Conservation (phyloP, 2,888 invertebrate genomes). For the Sussaba pulchella region DNA sequence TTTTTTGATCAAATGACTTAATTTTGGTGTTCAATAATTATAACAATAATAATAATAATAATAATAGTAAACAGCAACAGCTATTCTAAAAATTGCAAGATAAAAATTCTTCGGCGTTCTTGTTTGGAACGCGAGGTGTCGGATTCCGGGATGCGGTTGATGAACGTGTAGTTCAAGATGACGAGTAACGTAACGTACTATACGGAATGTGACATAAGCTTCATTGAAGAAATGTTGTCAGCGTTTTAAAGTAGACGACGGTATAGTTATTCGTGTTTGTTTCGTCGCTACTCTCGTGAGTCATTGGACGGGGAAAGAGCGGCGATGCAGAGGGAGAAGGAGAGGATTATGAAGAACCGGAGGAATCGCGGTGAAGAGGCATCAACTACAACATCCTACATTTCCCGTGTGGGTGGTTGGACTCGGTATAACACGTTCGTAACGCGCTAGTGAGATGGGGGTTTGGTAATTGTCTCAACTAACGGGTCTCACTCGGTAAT, state of each 20-base stretch:
- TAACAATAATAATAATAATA: neutral
- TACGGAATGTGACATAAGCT: conserved; percentile 45
- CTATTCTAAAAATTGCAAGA: neutral
- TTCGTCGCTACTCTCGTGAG: conserved; percentile 74
- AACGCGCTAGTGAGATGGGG: conserved; percentile 43
- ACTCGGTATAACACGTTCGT: conserved; percentile 54
- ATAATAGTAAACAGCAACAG: conserved; percentile 10
- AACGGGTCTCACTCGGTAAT: conserved; percentile 77
- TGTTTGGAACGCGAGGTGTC: conserved; percentile 33
- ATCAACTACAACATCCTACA: conserved; percentile 73
- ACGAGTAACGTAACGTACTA: conserved; percentile 33
- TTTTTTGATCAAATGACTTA: no score
- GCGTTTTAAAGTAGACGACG: neutral
- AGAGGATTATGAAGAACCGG: neutral
- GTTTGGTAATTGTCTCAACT: conserved; percentile 81
- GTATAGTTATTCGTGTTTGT: conserved; percentile 68
- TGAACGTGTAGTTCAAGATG: no score
- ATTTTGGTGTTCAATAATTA: no score
- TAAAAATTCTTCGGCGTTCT: neutral
- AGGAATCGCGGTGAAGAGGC: conserved; percentile 22
- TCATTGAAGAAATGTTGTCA: neutral
- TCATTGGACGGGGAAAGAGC: conserved; percentile 72
- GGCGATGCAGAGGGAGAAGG: neutral
- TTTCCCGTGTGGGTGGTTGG: conserved; percentile 74
- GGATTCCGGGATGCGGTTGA: conserved; percentile 48